These are phyloP conservation scores for Plumapathes pennacea DNA, from an alignment of 92 coral and sea anemone genomes.

Conservation along the genomic window DNA sequence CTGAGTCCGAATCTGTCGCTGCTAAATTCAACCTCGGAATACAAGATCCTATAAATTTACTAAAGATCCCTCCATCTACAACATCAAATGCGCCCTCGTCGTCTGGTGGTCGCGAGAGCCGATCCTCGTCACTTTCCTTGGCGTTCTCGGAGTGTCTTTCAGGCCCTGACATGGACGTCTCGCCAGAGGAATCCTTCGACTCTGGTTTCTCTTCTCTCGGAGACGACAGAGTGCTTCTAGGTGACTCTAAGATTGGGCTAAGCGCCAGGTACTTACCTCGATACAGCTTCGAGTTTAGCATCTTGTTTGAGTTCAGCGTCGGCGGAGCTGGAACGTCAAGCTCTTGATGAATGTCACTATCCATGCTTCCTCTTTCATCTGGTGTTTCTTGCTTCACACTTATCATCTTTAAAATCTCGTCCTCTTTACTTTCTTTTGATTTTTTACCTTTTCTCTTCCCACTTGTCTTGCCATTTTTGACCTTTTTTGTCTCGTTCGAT, in stretches of 20 bases:
- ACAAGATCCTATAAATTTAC: constrained; percentile 45
- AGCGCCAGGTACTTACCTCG: constrained; percentile 50
- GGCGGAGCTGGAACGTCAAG: too few relatives aligned
- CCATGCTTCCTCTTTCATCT: too few relatives aligned
- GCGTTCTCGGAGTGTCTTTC: too few relatives aligned
- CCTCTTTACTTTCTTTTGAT: constrained; percentile 33
- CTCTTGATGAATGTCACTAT: too few relatives aligned
- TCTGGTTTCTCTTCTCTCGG: not conserved
- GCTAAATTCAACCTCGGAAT: constrained; percentile 49
- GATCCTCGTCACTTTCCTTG: too few relatives aligned
- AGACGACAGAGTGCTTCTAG: constrained; percentile 30
- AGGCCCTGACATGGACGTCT: not conserved
- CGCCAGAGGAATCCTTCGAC: not conserved
- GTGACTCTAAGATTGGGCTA: constrained; percentile 89
- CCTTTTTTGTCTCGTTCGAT: too few relatives aligned
- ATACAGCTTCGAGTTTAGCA: constrained; percentile 32
- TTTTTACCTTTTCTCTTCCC: constrained; percentile 47
- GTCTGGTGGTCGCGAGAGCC: too few relatives aligned
- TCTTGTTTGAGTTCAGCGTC: not conserved
- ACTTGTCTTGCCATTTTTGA: constrained; percentile 8
- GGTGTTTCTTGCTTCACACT: constrained; percentile 68
- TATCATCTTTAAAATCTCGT: constrained; percentile 50
- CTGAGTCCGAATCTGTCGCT: constrained; percentile 28
- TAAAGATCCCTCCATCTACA: constrained; percentile 71
- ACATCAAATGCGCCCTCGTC: constrained; percentile 59